These are phyloP conservation scores for Pemphigus obesinymphae DNA, from an alignment of 1,140 invertebrate genomes.

Conservation along the genomic window DNA sequence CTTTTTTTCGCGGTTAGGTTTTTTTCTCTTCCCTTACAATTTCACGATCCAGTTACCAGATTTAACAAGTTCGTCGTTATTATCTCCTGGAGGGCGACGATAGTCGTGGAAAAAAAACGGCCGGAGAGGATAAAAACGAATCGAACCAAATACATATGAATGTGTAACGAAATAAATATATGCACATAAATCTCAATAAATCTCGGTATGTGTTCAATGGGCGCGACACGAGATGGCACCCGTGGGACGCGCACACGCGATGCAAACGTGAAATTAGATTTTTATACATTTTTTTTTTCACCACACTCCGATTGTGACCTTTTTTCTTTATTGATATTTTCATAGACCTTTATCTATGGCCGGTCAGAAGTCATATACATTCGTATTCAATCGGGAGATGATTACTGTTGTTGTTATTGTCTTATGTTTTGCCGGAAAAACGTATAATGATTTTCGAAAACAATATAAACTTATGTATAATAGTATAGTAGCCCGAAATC, in stretches of 20 bases:
- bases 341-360: not conserved
- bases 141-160: not conserved
- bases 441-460: not conserved
- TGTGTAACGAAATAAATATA: not conserved
- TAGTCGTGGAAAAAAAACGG: not conserved
- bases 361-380: not conserved
- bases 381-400: not conserved
- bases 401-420: too few species aligned
- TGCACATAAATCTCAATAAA: slow-evolving; percentile 35
- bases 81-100: not conserved
- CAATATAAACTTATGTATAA: not conserved
- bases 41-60: slow-evolving; percentile 15
- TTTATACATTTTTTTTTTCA: not conserved
- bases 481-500: not conserved
- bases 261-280: slow-evolving; percentile 17
- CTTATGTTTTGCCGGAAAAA: too few species aligned
- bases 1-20: not conserved
- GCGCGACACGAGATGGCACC: slow-evolving; percentile 4
- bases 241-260: not conserved
- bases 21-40: not conserved
- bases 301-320: not conserved
- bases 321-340: not conserved
- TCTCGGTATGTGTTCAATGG: slow-evolving; percentile 6
- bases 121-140: not conserved
- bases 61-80: not conserved